A percentile compares a stretch with the other conserved stretches of the same genome.
These are phyloP conservation scores for Physella acuta DNA, from an alignment of 1,140 invertebrate genomes.

Conservation along the genomic window DNA sequence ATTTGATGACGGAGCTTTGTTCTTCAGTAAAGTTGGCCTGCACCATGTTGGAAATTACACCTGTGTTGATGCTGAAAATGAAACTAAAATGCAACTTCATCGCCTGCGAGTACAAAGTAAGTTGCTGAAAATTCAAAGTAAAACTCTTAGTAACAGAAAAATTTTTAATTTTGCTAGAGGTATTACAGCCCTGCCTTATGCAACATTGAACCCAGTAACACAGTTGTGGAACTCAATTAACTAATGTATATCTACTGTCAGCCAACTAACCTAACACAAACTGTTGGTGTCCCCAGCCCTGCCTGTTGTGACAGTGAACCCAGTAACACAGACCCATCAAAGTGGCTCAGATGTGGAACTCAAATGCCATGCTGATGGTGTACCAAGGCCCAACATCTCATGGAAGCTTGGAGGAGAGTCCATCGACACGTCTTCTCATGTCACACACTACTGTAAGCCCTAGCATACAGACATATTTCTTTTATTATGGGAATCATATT, in stretches of 20 bases:
- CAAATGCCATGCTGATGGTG: constrained; percentile 55
- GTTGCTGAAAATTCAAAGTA: too few species aligned
- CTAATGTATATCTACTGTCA: background rate
- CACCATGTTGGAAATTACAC: constrained; percentile 81
- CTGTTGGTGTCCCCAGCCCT: constrained; percentile 36
- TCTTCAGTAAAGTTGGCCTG: constrained; percentile 74
- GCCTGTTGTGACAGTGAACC: constrained; percentile 50
- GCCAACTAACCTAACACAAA: background rate
- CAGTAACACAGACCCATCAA: constrained; percentile 36
- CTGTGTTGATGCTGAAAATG: constrained; percentile 75
- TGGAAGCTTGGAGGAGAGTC: constrained; percentile 49
- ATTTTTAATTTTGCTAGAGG: background rate
- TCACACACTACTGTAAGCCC: constrained; percentile 28
- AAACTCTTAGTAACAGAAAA: too few species aligned
- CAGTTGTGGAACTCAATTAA: too few species aligned
- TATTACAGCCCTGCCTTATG: too few species aligned
- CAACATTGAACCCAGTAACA: too few species aligned
- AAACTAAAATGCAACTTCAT: constrained; percentile 76
- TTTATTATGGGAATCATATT: too few species aligned
- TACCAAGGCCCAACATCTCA: constrained; percentile 48
- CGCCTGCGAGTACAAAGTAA: constrained; percentile 76
- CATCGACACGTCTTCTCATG: constrained; percentile 28
- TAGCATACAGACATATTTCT: too few species aligned
- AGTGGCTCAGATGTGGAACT: constrained; percentile 39
- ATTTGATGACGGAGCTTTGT: constrained; percentile 68